Evolutionary conservation across 2,113 vertebrate genomes (phyloP).

Genomic region (Gobio gobio): DNA sequence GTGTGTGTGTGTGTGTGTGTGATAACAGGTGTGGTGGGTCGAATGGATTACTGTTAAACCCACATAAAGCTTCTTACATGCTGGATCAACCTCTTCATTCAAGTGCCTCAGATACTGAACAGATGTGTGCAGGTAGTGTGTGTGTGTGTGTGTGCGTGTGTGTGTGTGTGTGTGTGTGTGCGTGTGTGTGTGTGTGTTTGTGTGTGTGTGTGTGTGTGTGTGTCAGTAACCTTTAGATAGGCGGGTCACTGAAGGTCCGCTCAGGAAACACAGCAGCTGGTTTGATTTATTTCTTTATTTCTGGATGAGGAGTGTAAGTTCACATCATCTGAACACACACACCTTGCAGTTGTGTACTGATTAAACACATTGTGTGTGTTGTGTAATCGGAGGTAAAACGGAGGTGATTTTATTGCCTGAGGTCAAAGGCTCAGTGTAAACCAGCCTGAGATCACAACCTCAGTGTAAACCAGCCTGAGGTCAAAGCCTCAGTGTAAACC

Average conservation of each 20-base stretch:
- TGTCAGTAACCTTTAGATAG: neutral
- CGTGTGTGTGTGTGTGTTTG: conserved; percentile 32
- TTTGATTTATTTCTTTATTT: conserved; percentile 19
- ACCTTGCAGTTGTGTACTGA: neutral
- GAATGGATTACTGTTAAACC: conserved; percentile 77
- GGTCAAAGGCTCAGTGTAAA: no score
- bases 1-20: conserved; percentile 24
- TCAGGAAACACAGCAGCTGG: conserved; percentile 1
- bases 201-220: conserved; percentile 23
- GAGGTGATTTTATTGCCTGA: no score
- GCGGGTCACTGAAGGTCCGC: neutral
- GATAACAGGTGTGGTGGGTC: conserved; percentile 70
- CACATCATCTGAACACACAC: conserved; percentile 54
- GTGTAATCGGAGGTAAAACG: neutral
- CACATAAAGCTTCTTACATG: conserved; percentile 77
- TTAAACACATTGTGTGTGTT: neutral
- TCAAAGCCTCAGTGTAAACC: no score
- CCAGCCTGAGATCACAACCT: no score
- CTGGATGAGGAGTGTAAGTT: neutral
- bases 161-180: conserved; percentile 22
- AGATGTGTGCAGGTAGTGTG: conserved; percentile 76
- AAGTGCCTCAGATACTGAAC: conserved; percentile 69
- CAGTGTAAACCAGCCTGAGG: no score
- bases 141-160: conserved; percentile 32
- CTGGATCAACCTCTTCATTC: conserved; percentile 56